Percentiles rank a stretch among this genome's conserved stretches.
These are phyloP conservation scores for Pterocles burchelli DNA, from an alignment of 2,113 vertebrate species.

Conservation along the genomic window DNA sequence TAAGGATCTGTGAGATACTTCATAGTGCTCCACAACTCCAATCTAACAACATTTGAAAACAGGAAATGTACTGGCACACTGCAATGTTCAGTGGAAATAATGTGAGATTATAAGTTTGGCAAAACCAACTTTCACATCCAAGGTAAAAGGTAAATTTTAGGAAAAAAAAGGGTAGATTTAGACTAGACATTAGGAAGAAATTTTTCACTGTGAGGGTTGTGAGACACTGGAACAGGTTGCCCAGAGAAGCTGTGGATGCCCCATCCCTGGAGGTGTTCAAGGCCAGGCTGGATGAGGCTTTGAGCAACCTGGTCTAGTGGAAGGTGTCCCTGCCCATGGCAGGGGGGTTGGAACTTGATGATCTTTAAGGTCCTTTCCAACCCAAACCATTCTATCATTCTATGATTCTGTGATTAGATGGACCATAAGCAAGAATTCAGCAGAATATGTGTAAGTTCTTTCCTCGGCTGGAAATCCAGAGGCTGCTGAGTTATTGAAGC, in stretches of 20 bases:
- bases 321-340: too few relatives aligned
- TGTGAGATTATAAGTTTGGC: not conserved
- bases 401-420: too few relatives aligned
- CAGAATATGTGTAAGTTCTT: not conserved
- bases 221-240: too few relatives aligned
- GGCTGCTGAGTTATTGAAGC: not conserved
- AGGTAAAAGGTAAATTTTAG: not conserved
- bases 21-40: not conserved
- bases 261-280: too few relatives aligned
- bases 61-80: not conserved
- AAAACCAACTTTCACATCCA: not conserved
- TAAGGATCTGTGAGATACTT: not conserved
- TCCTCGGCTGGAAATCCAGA: not conserved
- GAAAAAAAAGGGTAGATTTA: not conserved
- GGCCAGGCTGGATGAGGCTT: too few relatives aligned
- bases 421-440: not conserved
- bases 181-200: too few relatives aligned
- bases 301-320: too few relatives aligned
- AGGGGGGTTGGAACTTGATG: too few relatives aligned
- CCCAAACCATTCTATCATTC: not conserved
- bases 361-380: too few relatives aligned
- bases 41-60: not conserved
- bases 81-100: not conserved
- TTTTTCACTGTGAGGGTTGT: too few relatives aligned
- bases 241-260: too few relatives aligned